phyloP scores from a whole-genome alignment of 1,140 invertebrate species.

The Cydia amplana region DNA sequence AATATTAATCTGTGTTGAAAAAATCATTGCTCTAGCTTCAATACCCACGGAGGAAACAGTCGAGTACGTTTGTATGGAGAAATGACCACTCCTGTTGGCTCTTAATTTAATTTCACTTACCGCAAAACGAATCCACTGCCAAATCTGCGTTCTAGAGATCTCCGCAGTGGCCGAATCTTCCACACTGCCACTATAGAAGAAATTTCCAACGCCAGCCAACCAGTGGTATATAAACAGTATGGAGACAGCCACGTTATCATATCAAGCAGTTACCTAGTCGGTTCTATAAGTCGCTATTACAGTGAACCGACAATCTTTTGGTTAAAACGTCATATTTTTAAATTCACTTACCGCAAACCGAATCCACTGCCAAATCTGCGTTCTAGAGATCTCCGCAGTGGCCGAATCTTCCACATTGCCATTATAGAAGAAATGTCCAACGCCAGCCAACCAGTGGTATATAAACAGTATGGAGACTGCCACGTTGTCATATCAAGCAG shows the following conservation, averaged over 20 bases:
- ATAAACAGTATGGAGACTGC: slow-evolving; percentile 84
- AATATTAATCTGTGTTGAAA: too few relatives aligned
- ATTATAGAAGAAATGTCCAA: slow-evolving; percentile 84
- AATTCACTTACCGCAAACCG: slow-evolving; percentile 78
- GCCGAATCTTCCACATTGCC: slow-evolving; percentile 87
- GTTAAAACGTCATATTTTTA: too few relatives aligned
- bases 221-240: slow-evolving; percentile 85
- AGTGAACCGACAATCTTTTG: too few relatives aligned
- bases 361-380: slow-evolving; percentile 88
- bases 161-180: slow-evolving; percentile 89
- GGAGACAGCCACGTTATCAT: slow-evolving; percentile 84
- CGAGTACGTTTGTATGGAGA: too few relatives aligned
- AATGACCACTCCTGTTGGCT: too few relatives aligned
- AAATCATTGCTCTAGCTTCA: too few relatives aligned
- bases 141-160: slow-evolving; percentile 86
- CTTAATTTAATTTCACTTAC: slow-evolving; percentile 69
- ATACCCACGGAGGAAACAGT: too few relatives aligned
- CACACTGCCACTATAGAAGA: slow-evolving; percentile 82
- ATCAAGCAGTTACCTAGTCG: too few relatives aligned
- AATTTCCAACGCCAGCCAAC: slow-evolving; percentile 84
- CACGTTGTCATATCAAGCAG: too few relatives aligned
- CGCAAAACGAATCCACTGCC: slow-evolving; percentile 86
- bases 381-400: slow-evolving; percentile 87
- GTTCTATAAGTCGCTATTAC: too few relatives aligned
- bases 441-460: slow-evolving; percentile 84